Conservation (phyloP, 2,113 vertebrate species). For the zebrafish (Danio rerio) region DNA sequence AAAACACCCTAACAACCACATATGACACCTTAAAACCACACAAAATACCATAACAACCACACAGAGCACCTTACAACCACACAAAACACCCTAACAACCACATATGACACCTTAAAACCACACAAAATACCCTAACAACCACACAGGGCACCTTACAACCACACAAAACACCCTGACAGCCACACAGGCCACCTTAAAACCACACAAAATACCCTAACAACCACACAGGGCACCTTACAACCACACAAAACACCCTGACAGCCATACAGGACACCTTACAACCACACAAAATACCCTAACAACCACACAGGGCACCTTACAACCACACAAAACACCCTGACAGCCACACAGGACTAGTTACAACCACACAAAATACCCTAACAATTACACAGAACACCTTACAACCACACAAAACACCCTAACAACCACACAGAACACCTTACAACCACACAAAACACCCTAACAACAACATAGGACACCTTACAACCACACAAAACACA, state of each 20-base stretch:
- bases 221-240: not conserved
- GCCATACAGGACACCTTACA: not conserved
- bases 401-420: not conserved
- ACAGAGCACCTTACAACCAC: no score
- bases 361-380: not conserved
- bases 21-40: no score
- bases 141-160: not conserved
- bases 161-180: not conserved
- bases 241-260: not conserved
- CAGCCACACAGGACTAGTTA: no score
- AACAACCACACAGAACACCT: not conserved
- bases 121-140: no score
- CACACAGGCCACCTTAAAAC: not conserved
- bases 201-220: not conserved
- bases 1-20: no score
- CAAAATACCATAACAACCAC: no score
- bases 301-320: not conserved
- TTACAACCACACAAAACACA: not conserved
- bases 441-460: not conserved
- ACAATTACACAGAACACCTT: not conserved
- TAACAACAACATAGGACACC: not conserved
- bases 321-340: not conserved
- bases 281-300: not conserved
- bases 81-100: no score
- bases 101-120: no score